Evolutionary conservation across 2,113 vertebrate species (phyloP).

Genomic region (Malurus elegans): DNA sequence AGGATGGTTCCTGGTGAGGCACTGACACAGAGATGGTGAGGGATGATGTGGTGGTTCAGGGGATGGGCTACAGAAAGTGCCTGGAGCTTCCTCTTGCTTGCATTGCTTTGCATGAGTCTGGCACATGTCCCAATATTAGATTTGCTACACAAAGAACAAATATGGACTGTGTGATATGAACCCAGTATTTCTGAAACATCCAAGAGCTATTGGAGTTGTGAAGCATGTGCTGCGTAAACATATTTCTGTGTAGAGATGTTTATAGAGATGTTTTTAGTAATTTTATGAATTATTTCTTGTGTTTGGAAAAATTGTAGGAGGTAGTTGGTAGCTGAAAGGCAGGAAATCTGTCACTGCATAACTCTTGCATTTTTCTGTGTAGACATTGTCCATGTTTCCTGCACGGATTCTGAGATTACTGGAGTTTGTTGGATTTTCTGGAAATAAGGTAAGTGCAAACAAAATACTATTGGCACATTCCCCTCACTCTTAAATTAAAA

Average conservation of each 20-base stretch:
- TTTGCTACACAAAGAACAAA: not conserved
- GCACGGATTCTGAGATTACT: constrained; percentile 88
- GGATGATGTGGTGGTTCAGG: not conserved
- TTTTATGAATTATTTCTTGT: not conserved
- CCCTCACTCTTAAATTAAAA: not conserved
- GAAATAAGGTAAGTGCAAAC: constrained; percentile 86
- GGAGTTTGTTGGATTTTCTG: constrained; percentile 96
- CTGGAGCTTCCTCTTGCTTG: not conserved
- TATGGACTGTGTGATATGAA: not conserved
- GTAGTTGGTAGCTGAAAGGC: not conserved
- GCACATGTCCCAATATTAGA: fast-evolving
- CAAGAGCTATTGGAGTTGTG: not conserved
- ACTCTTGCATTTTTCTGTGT: not conserved
- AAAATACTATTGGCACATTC: not conserved
- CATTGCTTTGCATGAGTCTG: not conserved
- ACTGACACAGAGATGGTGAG: not conserved
- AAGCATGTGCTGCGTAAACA: not conserved
- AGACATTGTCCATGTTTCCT: constrained; percentile 96
- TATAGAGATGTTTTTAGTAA: not conserved
- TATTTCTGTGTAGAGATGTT: not conserved
- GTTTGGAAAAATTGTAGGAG: not conserved
- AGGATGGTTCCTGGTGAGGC: not conserved
- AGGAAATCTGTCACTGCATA: not conserved
- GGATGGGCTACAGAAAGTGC: not conserved
- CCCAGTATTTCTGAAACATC: not conserved